These are phyloP conservation scores for Catharus fuscescens DNA, from an alignment of 2,113 vertebrate species.

Conservation along the genomic window DNA sequence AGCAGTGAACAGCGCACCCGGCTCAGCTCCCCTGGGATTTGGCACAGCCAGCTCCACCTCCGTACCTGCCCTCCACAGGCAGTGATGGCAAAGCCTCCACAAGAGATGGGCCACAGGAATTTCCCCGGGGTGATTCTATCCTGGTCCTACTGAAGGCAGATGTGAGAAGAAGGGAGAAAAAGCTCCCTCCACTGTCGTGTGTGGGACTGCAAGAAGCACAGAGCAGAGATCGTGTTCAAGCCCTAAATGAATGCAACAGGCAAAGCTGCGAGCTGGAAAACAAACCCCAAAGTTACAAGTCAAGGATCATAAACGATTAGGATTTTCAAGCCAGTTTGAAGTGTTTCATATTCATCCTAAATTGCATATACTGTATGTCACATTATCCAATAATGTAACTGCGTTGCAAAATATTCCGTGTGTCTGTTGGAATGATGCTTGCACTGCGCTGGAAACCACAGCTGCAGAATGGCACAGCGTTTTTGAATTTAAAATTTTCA, in stretches of 20 bases:
- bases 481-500: conserved; percentile 3
- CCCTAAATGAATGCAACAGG: neutral
- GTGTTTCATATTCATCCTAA: conserved; percentile 12
- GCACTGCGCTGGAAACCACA: neutral
- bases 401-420: neutral
- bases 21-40: accelerated
- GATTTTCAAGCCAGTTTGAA: neutral
- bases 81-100: neutral
- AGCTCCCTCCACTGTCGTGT: neutral
- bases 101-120: neutral
- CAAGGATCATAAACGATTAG: neutral
- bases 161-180: neutral
- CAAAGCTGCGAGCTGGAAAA: neutral
- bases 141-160: neutral
- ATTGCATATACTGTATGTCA: neutral
- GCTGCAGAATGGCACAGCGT: neutral
- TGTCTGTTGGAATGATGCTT: neutral
- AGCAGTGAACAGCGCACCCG: accelerated
- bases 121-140: accelerated
- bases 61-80: neutral
- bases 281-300: neutral
- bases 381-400: neutral
- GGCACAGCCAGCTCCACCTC: neutral
- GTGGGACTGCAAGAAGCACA: neutral
- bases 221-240: neutral